phyloP scores from a whole-genome alignment of 2,113 vertebrate species.

The Zosterops lateralis region DNA sequence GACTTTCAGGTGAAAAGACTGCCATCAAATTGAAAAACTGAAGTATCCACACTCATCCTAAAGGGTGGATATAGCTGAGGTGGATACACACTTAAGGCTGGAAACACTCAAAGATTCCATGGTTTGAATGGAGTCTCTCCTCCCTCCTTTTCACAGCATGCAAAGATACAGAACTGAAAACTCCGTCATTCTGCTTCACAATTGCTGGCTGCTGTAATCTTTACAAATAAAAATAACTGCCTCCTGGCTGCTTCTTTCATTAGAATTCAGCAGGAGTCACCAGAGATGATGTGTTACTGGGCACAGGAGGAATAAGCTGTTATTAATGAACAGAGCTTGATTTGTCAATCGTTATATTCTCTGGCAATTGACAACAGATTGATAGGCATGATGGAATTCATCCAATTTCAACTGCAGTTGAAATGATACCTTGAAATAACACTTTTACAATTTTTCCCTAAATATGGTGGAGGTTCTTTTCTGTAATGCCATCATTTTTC shows the following conservation, averaged over 20 bases:
- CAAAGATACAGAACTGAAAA: conserved; percentile 16
- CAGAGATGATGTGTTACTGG: neutral
- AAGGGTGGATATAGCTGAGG: neutral
- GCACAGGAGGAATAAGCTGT: neutral
- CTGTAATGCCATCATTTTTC: conserved; percentile 32
- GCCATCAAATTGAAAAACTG: neutral
- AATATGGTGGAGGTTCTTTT: conserved; percentile 32
- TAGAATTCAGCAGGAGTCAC: neutral
- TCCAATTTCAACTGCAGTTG: conserved; percentile 22
- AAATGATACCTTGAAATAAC: conserved; percentile 9
- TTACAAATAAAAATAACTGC: neutral
- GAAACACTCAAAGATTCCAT: neutral
- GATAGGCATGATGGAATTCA: neutral
- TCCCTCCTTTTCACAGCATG: neutral
- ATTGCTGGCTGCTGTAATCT: neutral
- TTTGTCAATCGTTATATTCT: neutral
- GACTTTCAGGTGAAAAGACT: neutral
- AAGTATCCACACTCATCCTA: neutral
- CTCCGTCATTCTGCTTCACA: neutral
- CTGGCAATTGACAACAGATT: conserved; percentile 22
- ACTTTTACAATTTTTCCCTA: conserved; percentile 50
- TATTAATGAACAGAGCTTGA: conserved; percentile 38
- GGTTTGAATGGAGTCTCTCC: neutral
- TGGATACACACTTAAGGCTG: neutral
- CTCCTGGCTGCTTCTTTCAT: neutral